Percentiles rank a stretch among this genome's conserved stretches.
phyloP scores from a whole-genome alignment of 2,113 vertebrate genomes.

The Accipiter cooperii region DNA sequence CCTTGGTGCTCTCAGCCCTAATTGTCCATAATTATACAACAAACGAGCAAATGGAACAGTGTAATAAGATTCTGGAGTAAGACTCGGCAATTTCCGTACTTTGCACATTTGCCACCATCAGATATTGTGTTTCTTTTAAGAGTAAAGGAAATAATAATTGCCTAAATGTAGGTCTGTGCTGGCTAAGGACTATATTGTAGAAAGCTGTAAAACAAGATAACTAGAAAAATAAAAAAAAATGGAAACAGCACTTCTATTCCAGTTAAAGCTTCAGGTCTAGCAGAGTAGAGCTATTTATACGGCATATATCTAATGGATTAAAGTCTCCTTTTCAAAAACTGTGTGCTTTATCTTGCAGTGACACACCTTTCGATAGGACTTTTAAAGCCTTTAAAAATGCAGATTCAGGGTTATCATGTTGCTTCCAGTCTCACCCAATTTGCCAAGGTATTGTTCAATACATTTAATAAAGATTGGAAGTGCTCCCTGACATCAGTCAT shows the following conservation, averaged over 20 bases:
- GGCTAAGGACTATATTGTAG: not conserved
- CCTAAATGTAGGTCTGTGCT: not conserved
- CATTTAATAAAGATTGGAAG: not conserved
- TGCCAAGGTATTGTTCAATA: not conserved
- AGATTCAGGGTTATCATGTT: conserved; percentile 26
- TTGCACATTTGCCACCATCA: not conserved
- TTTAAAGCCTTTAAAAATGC: conserved; percentile 9
- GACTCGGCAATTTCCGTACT: not conserved
- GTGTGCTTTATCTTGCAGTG: conserved; percentile 20
- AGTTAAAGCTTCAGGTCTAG: not conserved
- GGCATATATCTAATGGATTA: not conserved
- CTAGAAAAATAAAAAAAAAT: not conserved
- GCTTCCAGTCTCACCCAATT: not conserved
- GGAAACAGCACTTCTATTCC: not conserved
- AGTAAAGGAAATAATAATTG: not conserved
- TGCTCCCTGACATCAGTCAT: not conserved
- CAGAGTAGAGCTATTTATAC: not conserved
- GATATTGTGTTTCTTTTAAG: not conserved
- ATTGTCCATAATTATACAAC: not conserved
- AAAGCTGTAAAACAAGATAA: conserved; percentile 50
- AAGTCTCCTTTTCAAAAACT: not conserved
- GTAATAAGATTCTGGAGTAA: not conserved
- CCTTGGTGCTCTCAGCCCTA: not conserved
- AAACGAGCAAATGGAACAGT: not conserved
- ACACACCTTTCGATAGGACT: conserved; percentile 7